Base-by-base conservation (phyloP, 2,888 invertebrate genomes). In the Sinopyrophorus schimmeli region DNA sequence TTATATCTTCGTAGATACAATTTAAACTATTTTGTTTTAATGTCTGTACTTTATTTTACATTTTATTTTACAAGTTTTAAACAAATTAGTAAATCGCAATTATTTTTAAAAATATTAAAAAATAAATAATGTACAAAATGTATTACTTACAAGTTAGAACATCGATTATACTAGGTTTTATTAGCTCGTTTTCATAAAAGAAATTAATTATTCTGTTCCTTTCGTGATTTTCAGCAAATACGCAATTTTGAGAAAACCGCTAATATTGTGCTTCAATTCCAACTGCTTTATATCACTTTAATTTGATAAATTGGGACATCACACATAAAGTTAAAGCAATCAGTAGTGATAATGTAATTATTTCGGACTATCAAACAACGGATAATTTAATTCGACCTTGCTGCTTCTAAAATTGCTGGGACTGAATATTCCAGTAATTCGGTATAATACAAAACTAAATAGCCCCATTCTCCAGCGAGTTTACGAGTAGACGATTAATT, bases 381-480 rank as follows among this genome's bases (percentile, higher is more conserved):
- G 18, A 41, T 43, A 43, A 43, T 32, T 35, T 20, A 43, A 43
- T 43, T 35, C 35, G 43, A 20, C 43, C 43, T 35, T 18, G 43
- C 26, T 26, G 32, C 23, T 32, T 41, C 41, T 43, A 35, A 43
- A 43, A 43, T 43, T 35, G 35, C 32, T 32, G 9, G 27, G 21
- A 43, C 35, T 32, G 26, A 43, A 43, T 43, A 35, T 43, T 43
- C 43, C 35, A 27, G 26, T 43, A 26, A 43, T 44, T 37, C 30
- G 16, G 30, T 30, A 37, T 37, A 38, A 44, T 38, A 30, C 37
- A 24, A 27, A 35, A 26, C 35, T 37, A 44, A 44, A 44, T 44
- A 37, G 37, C 37, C 31, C 31, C 34, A 32, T 43, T 34, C 32
- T 43, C 24, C 34, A 6, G 12, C 24, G 20, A 37, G 37, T 37